phyloP scores from a whole-genome alignment of 2,797 vertebrate genomes.

The Oreochromis grahami region DNA sequence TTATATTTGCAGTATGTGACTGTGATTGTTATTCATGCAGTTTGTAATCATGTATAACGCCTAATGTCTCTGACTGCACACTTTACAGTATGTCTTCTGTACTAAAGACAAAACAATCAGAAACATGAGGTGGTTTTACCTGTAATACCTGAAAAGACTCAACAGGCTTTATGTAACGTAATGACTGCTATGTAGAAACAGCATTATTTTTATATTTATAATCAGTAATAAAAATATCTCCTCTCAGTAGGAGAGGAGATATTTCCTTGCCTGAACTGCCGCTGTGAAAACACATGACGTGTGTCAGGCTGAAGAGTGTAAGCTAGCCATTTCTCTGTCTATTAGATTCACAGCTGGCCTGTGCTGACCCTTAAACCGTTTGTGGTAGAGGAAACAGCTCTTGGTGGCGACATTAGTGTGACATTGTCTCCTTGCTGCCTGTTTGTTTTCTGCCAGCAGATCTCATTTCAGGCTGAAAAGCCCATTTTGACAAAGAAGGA shows the following conservation, averaged over 20 bases:
- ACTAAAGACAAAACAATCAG: neutral
- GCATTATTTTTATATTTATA: neutral
- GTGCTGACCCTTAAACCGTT: slow-evolving; percentile 55
- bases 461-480: slow-evolving; percentile 47
- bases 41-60: neutral
- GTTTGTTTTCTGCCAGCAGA: slow-evolving; percentile 45
- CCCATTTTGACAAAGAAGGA: slow-evolving; percentile 38
- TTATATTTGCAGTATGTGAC: neutral
- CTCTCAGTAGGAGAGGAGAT: neutral
- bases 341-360: slow-evolving; percentile 51
- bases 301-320: slow-evolving; percentile 34
- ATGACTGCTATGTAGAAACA: neutral
- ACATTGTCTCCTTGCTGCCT: slow-evolving; percentile 29
- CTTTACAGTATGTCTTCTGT: neutral
- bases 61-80: neutral
- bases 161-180: accelerated
- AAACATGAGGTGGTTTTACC: neutral
- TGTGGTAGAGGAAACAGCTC: slow-evolving; percentile 11
- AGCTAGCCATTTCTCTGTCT: slow-evolving; percentile 54
- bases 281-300: slow-evolving; percentile 30
- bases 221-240: neutral
- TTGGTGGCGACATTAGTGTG: neutral
- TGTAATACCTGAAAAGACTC: neutral
- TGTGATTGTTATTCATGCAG: neutral
- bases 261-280: neutral